Evolutionary conservation across 2,113 vertebrate genomes (phyloP).

Genomic region (Malaclemys terrapin): DNA sequence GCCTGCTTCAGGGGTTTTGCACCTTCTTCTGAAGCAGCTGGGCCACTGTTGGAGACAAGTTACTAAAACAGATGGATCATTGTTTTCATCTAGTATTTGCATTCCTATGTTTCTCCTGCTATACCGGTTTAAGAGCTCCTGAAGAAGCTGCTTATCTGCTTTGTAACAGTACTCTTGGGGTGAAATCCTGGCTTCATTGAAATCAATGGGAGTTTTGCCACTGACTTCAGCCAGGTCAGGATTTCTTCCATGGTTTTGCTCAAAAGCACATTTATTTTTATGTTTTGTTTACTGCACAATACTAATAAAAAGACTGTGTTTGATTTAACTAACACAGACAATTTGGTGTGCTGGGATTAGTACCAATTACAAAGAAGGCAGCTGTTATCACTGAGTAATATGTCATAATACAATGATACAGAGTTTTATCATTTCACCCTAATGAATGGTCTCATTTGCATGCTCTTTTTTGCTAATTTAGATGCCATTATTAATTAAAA

Average conservation of each 20-base stretch:
- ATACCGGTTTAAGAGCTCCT: neutral
- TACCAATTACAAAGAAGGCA: neutral
- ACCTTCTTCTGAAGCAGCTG: slow-evolving; percentile 7
- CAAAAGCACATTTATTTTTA: neutral
- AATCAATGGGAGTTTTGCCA: neutral
- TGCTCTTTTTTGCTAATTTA: neutral
- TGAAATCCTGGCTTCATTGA: neutral
- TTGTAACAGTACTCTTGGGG: neutral
- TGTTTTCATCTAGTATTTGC: neutral
- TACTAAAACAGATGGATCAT: neutral
- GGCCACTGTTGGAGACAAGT: neutral
- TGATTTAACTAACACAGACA: neutral
- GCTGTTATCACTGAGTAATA: neutral
- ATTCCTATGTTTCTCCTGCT: neutral
- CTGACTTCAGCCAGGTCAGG: neutral
- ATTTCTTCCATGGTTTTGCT: neutral
- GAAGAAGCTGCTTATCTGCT: neutral
- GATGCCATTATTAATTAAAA: neutral
- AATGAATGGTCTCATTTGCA: neutral
- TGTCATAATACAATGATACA: neutral
- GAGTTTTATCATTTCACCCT: neutral
- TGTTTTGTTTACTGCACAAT: neutral
- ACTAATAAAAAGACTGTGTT: neutral
- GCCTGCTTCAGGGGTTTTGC: neutral
- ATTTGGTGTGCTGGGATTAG: neutral